Percentiles rank a stretch among this genome's conserved stretches.
phyloP scores from a whole-genome alignment of 1,140 invertebrate genomes.

The Euschistus heros region DNA sequence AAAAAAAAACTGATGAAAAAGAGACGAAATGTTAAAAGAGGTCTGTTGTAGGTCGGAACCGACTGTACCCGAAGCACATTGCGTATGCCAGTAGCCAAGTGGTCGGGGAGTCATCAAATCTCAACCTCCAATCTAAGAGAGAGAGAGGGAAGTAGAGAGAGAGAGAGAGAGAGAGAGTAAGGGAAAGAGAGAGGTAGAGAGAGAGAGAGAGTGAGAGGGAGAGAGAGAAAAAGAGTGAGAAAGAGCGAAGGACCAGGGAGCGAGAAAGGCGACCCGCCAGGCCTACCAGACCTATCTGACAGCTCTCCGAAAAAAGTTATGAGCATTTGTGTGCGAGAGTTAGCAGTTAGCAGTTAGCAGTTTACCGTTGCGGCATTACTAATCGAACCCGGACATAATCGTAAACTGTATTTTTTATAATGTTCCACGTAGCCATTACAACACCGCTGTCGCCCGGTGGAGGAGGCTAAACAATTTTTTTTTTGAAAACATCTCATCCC shows the following conservation, averaged over 20 bases:
- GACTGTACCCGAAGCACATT: conserved; percentile 4
- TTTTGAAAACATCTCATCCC: too few relatives aligned
- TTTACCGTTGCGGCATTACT: not conserved
- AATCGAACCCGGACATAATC: conserved; percentile 1
- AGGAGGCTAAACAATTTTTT: too few relatives aligned
- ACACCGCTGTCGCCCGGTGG: too few relatives aligned
- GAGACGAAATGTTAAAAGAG: too few relatives aligned
- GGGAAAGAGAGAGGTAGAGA: too few relatives aligned
- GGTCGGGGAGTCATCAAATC: conserved; percentile 11
- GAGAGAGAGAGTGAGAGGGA: not conserved
- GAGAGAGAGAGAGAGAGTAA: too few relatives aligned
- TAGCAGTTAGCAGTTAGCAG: not conserved
- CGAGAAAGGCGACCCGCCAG: not conserved
- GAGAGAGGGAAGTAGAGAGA: not conserved
- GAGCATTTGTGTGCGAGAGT: conserved; percentile 9
- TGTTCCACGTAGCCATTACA: not conserved
- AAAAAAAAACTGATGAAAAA: too few relatives aligned
- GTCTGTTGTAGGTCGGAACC: not conserved
- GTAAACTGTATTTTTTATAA: conserved; percentile 11
- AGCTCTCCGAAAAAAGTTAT: conserved; percentile 8
- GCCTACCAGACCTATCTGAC: conserved; percentile 7
- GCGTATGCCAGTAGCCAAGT: conserved; percentile 15
- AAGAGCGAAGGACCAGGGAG: not conserved
- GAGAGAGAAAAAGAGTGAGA: not conserved
- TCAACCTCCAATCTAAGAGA: not conserved